Evolutionary conservation across 2,888 invertebrate genomes (phyloP).

Genomic region (Arctia plantaginis): DNA sequence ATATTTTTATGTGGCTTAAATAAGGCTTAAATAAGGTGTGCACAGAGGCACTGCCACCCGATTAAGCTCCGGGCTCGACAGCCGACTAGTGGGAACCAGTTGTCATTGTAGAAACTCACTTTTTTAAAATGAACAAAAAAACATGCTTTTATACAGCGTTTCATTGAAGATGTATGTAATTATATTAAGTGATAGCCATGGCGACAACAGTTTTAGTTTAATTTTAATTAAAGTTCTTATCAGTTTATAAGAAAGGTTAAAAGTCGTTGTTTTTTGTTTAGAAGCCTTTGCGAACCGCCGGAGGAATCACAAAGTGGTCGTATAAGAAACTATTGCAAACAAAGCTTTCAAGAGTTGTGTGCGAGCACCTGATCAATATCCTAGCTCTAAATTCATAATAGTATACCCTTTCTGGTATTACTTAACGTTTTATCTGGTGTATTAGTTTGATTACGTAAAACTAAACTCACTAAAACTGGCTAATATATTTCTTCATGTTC

Average conservation of each 20-base stretch:
- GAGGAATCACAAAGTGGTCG: background rate
- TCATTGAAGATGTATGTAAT: background rate
- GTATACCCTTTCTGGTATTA: background rate
- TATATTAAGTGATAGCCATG: background rate
- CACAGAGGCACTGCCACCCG: too few relatives aligned
- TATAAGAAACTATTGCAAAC: background rate
- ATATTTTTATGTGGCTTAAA: background rate
- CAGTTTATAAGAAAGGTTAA: background rate
- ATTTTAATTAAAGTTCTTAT: background rate
- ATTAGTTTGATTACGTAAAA: background rate
- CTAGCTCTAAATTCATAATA: background rate
- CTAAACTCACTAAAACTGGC: background rate
- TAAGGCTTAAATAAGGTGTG: background rate
- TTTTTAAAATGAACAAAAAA: background rate
- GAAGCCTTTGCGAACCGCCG: background rate
- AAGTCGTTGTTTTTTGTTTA: background rate
- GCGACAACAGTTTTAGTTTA: background rate
- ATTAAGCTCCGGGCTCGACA: too few relatives aligned
- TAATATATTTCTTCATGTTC: background rate
- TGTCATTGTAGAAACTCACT: background rate
- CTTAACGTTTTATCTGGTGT: background rate
- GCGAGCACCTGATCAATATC: background rate
- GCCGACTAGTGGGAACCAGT: too few relatives aligned
- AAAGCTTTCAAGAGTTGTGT: background rate
- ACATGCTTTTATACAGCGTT: background rate